Evolutionary conservation across 2,113 vertebrate genomes (phyloP).

Genomic region (Otolemur garnettii): DNA sequence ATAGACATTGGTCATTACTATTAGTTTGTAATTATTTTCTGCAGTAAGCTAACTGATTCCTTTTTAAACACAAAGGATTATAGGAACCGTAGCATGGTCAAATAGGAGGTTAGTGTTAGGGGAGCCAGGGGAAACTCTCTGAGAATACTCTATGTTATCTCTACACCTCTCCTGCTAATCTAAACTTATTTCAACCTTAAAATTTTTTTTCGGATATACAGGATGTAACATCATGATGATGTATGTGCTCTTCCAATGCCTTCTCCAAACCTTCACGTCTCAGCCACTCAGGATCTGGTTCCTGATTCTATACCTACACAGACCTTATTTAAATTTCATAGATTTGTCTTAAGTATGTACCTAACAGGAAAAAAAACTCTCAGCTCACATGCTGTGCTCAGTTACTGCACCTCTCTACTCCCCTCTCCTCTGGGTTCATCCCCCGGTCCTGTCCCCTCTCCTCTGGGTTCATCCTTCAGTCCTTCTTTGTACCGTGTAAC

Average conservation of each 20-base stretch:
- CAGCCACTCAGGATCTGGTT: background rate
- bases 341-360: background rate
- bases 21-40: background rate
- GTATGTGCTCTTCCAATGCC: too few relatives aligned
- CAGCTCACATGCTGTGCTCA: accelerated
- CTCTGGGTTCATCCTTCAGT: too few relatives aligned
- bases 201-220: background rate
- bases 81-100: accelerated
- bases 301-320: background rate
- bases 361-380: background rate
- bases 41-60: background rate
- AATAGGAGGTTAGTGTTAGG: accelerated
- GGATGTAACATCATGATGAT: accelerated
- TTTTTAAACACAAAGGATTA: background rate
- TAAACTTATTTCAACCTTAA: background rate
- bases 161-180: background rate
- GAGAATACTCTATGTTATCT: background rate
- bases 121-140: background rate
- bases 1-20: background rate
- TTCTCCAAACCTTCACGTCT: background rate
- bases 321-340: background rate
- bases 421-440: too few relatives aligned
- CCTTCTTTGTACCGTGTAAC: background rate
- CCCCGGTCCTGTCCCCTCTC: too few relatives aligned
- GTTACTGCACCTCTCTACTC: accelerated